phyloP scores from a whole-genome alignment of 2,888 invertebrate species.

The Lycaena phlaeas region DNA sequence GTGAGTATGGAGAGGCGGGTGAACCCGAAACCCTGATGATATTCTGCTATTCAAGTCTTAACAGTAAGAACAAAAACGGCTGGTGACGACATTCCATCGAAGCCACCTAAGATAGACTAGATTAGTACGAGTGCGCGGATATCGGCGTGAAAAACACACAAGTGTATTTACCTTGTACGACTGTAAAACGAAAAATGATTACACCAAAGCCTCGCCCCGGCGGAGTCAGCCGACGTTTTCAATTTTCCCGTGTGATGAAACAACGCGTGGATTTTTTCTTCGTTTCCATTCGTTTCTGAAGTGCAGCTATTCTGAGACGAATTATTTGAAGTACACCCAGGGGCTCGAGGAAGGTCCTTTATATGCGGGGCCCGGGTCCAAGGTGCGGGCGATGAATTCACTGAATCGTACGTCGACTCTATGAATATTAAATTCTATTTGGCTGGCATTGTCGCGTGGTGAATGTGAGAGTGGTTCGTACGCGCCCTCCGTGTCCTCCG shows the following conservation, averaged over 20 bases:
- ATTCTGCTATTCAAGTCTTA: too few species aligned
- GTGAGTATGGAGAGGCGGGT: too few species aligned
- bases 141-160: too few species aligned
- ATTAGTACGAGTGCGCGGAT: too few species aligned
- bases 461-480: conserved; percentile 45
- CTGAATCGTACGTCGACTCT: conserved; percentile 67
- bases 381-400: conserved; percentile 68
- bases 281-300: conserved; percentile 46
- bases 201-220: conserved; percentile 33
- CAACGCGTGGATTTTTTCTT: conserved; percentile 44
- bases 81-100: too few species aligned
- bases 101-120: too few species aligned
- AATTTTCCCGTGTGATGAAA: conserved; percentile 55
- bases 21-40: too few species aligned
- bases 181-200: conserved; percentile 35
- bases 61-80: too few species aligned
- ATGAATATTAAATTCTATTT: conserved; percentile 72
- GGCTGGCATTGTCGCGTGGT: conserved; percentile 58
- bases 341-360: conserved; percentile 60
- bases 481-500: conserved; percentile 24
- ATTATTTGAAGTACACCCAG: conserved; percentile 63
- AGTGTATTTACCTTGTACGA: too few species aligned
- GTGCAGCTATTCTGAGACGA: conserved; percentile 58
- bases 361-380: conserved; percentile 61
- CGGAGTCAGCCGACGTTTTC: conserved; percentile 50